These are phyloP conservation scores for Ooceraea biroi DNA, from an alignment of 1,140 invertebrate species.

Conservation along the genomic window DNA sequence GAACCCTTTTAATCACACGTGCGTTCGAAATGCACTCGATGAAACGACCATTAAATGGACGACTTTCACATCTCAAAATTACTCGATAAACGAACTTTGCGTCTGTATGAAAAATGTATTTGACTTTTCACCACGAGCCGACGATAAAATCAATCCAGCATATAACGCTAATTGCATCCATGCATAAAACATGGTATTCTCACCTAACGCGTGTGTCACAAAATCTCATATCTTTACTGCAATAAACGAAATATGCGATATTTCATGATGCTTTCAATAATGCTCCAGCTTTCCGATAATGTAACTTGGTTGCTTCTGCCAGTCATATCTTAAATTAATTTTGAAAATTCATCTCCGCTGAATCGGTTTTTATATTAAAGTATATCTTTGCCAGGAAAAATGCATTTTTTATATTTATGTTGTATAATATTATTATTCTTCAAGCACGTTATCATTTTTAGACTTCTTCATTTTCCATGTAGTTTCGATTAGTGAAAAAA, in stretches of 20 bases:
- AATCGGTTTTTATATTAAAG: neutral
- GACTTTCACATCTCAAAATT: constrained; percentile 55
- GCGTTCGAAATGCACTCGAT: constrained; percentile 54
- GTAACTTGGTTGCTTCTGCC: neutral
- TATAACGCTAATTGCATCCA: constrained; percentile 19
- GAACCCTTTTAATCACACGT: constrained; percentile 60
- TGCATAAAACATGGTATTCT: neutral
- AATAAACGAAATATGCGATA: neutral
- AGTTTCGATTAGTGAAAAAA: neutral
- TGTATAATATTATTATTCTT: neutral
- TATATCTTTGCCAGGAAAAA: constrained; percentile 16
- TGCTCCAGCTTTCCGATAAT: neutral
- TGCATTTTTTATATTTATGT: neutral
- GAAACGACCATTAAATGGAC: constrained; percentile 50
- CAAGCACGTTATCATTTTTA: no score
- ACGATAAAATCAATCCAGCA: constrained; percentile 5
- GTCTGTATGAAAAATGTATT: constrained; percentile 43
- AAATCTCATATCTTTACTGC: neutral
- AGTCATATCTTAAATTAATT: constrained; percentile 36
- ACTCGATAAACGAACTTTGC: constrained; percentile 47
- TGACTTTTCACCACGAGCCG: constrained; percentile 17
- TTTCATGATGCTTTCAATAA: neutral
- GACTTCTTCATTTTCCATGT: no score
- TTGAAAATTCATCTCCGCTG: constrained; percentile 25
- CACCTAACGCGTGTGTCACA: neutral